Evolutionary conservation across 2,888 invertebrate species (phyloP).

Genomic region (Aspidiotus rigidus): DNA sequence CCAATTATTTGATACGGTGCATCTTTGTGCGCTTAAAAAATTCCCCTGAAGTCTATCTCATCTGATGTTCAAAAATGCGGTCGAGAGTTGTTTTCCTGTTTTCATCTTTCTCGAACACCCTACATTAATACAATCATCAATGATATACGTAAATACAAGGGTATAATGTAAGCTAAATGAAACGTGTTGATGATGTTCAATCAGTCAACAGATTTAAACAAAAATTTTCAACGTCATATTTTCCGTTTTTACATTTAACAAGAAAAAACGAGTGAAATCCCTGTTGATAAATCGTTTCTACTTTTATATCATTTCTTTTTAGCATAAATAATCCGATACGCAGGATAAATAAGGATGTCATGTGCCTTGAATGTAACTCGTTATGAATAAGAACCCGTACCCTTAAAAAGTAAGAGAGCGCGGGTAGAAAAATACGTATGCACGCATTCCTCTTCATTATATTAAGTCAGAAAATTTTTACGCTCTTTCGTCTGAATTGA

Average conservation of each 20-base stretch:
- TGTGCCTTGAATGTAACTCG: conserved; percentile 22
- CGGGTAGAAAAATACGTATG: no score
- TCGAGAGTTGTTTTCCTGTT: no score
- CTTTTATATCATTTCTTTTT: conserved; percentile 32
- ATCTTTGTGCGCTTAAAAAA: no score
- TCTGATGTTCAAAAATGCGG: no score
- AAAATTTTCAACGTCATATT: conserved; percentile 31
- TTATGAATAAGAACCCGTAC: conserved; percentile 8
- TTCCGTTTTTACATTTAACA: conserved; percentile 28
- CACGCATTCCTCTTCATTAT: neutral
- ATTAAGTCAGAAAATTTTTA: neutral
- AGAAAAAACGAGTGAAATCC: conserved; percentile 30
- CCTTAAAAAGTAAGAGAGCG: neutral
- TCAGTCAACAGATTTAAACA: conserved; percentile 33
- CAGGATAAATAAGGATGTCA: conserved; percentile 27
- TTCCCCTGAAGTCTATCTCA: no score
- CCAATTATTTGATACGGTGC: no score
- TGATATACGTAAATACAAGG: conserved; percentile 23
- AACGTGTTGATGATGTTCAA: conserved; percentile 31
- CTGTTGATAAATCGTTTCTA: conserved; percentile 30
- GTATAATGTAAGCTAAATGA: conserved; percentile 28
- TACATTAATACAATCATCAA: conserved; percentile 23
- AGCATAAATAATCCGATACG: conserved; percentile 33
- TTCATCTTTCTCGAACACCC: conserved; percentile 10
- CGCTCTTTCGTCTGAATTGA: neutral